Conservation (phyloP, 2,888 invertebrate genomes). For the Eupithecia exiguata region DNA sequence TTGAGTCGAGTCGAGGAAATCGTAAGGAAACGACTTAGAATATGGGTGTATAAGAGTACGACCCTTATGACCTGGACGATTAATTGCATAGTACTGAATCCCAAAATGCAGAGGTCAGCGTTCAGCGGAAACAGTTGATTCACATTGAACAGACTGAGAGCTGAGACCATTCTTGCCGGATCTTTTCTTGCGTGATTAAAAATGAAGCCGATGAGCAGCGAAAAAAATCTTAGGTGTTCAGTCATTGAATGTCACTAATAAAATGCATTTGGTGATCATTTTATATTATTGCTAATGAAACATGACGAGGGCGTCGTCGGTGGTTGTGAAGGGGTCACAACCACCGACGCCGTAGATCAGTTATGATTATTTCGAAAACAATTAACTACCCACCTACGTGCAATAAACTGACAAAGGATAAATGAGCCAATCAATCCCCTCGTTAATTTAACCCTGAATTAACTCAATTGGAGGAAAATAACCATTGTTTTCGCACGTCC, state of each 20-base stretch:
- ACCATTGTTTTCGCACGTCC: conserved; percentile 44
- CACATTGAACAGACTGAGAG: no score
- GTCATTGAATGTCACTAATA: no score
- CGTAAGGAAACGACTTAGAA: no score
- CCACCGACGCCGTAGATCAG: background rate
- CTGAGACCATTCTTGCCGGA: background rate
- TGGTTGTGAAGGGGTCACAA: no score
- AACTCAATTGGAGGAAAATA: conserved; percentile 45
- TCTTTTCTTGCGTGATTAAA: background rate
- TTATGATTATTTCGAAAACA: background rate
- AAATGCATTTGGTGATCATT: background rate
- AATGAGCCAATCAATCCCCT: conserved; percentile 56
- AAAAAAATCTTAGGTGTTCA: no score
- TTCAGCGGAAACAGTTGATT: no score
- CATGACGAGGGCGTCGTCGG: background rate
- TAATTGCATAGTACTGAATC: background rate
- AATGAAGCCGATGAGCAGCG: background rate
- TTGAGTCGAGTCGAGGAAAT: no score
- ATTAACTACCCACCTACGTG: conserved; percentile 43
- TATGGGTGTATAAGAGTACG: no score
- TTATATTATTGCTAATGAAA: background rate
- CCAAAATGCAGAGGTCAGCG: background rate
- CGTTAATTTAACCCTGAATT: conserved; percentile 52
- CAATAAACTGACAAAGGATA: conserved; percentile 52
- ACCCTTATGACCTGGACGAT: background rate